These are phyloP conservation scores for Phengaris arion DNA, from an alignment of 2,888 invertebrate genomes.

Conservation along the genomic window DNA sequence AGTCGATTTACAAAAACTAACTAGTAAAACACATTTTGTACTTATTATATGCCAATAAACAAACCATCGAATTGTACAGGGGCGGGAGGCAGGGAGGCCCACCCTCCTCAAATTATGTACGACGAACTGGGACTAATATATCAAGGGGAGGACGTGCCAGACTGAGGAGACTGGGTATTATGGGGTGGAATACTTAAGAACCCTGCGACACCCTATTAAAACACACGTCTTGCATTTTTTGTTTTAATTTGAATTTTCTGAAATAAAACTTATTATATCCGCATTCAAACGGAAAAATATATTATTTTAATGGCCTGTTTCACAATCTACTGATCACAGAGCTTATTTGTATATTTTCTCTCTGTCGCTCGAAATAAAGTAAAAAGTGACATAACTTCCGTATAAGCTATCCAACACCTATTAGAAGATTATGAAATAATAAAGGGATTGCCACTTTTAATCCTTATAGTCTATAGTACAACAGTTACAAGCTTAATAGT, in stretches of 20 bases:
- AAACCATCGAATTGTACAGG: slow-evolving; percentile 74
- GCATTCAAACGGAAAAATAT: background rate
- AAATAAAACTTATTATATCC: background rate
- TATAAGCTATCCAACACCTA: too few species aligned
- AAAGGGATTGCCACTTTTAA: too few species aligned
- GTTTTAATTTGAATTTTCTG: slow-evolving; percentile 63
- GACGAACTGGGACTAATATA: slow-evolving; percentile 80
- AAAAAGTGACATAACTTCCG: too few species aligned
- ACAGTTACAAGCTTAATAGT: too few species aligned
- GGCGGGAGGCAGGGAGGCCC: slow-evolving; percentile 59
- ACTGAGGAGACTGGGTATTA: slow-evolving; percentile 79
- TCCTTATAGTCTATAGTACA: too few species aligned
- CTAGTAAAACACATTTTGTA: slow-evolving; percentile 32
- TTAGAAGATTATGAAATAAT: too few species aligned
- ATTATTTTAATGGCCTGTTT: too few species aligned
- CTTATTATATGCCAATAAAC: slow-evolving; percentile 73
- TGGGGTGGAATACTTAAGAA: slow-evolving; percentile 79
- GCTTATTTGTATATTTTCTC: too few species aligned
- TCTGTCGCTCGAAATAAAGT: too few species aligned
- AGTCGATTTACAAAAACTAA: background rate
- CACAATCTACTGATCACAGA: too few species aligned
- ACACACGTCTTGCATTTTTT: slow-evolving; percentile 77
- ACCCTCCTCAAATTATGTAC: slow-evolving; percentile 79
- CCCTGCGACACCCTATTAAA: slow-evolving; percentile 79
- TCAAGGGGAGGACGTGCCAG: slow-evolving; percentile 79